Evolutionary conservation across 2,888 invertebrate species (phyloP).

Genomic region (Leptopterna dolabrata): DNA sequence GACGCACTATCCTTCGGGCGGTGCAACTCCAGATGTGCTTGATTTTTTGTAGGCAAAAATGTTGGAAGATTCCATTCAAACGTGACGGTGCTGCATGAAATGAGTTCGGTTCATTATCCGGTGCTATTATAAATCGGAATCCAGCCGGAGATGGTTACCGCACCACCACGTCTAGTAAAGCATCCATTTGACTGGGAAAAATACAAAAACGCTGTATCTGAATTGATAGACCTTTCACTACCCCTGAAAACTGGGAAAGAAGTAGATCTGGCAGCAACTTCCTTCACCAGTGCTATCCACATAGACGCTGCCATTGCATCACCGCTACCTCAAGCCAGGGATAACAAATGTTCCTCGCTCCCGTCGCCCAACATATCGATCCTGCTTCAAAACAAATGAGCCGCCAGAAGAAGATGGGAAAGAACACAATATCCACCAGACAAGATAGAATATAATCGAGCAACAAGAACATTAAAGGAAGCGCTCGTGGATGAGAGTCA

Average conservation of each 20-base stretch:
- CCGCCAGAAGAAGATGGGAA: conserved; percentile 13
- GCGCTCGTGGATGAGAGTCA: background rate
- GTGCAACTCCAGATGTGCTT: background rate
- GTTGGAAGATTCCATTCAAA: background rate
- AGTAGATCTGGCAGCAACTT: conserved; percentile 8
- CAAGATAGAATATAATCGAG: conserved; percentile 5
- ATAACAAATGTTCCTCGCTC: background rate
- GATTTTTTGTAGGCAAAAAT: conserved; percentile 27
- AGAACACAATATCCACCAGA: background rate
- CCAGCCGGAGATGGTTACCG: background rate
- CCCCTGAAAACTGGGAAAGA: conserved; percentile 15
- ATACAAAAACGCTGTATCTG: background rate
- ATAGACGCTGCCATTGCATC: conserved; percentile 11
- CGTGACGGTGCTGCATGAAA: background rate
- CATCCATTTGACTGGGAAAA: conserved; percentile 30
- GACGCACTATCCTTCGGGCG: conserved; percentile 25
- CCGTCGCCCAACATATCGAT: background rate
- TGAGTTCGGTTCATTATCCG: conserved; percentile 24
- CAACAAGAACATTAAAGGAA: background rate
- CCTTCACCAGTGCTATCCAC: conserved; percentile 21
- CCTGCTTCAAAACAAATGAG: background rate
- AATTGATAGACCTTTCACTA: background rate
- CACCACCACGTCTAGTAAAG: background rate
- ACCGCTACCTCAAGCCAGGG: background rate
- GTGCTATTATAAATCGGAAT: background rate